These are phyloP conservation scores for Agrochola lota DNA, from an alignment of 2,888 invertebrate genomes.

Conservation along the genomic window DNA sequence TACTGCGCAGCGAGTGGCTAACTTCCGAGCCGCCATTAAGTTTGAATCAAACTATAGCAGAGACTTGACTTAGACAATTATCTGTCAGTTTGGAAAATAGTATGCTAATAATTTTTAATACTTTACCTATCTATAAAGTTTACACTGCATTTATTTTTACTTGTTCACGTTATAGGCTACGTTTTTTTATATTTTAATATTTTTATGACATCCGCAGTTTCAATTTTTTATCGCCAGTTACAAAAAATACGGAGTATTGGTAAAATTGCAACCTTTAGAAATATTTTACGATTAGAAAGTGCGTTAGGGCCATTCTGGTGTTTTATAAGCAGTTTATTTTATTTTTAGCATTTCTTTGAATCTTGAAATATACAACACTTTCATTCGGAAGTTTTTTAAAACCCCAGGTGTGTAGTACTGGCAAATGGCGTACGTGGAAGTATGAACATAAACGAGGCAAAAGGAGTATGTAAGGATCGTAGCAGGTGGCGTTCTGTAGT, in stretches of 20 bases:
- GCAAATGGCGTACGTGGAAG: neutral
- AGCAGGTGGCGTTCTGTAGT: too few relatives aligned
- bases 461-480: neutral
- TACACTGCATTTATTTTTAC: too few relatives aligned
- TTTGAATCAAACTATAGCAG: too few relatives aligned
- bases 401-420: neutral
- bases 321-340: neutral
- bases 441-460: neutral
- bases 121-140: too few relatives aligned
- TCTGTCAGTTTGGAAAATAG: too few relatives aligned
- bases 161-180: neutral
- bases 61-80: too few relatives aligned
- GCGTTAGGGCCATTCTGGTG: conserved; percentile 50
- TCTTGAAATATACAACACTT: neutral
- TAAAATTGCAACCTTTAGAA: conserved; percentile 71
- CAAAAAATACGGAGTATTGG: conserved; percentile 55
- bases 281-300: conserved; percentile 77
- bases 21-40: too few relatives aligned
- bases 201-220: conserved; percentile 44
- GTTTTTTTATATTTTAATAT: conserved; percentile 10
- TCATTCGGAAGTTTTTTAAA: neutral
- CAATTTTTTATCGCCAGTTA: conserved; percentile 50
- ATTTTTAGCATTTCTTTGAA: neutral
- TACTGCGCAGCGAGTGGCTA: too few relatives aligned
- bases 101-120: too few relatives aligned